phyloP scores from a whole-genome alignment of 2,797 vertebrate species.

The Helostoma temminkii region DNA sequence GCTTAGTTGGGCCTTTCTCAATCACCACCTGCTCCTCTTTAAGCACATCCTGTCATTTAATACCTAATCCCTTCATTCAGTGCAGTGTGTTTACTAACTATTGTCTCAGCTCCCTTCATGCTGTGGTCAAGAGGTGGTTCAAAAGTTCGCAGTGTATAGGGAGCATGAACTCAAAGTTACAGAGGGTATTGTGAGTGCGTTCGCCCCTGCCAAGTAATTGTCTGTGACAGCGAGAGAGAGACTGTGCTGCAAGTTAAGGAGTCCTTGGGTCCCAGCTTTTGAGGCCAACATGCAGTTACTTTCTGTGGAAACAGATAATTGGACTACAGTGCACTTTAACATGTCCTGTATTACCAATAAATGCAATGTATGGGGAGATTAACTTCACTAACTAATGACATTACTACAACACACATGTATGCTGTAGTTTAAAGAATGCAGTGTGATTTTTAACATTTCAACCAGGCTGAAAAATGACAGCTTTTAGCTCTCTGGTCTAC shows the following conservation, averaged over 20 bases:
- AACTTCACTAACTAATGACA: too few relatives aligned
- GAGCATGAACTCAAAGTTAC: slow-evolving; percentile 64
- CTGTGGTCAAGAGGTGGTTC: slow-evolving; percentile 85
- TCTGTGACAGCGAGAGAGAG: slow-evolving; percentile 45
- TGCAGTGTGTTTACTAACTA: slow-evolving; percentile 79
- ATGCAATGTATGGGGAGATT: neutral
- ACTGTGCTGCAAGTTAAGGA: slow-evolving; percentile 42
- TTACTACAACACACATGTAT: neutral
- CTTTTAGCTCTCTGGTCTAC: too few relatives aligned
- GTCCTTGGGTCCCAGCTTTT: slow-evolving; percentile 28
- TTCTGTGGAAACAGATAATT: slow-evolving; percentile 21
- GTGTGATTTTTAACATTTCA: neutral
- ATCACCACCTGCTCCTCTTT: slow-evolving; percentile 82
- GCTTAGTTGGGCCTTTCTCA: slow-evolving; percentile 76
- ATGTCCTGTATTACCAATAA: neutral
- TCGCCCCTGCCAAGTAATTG: slow-evolving; percentile 74
- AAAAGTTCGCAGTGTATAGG: slow-evolving; percentile 81
- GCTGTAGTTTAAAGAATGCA: neutral
- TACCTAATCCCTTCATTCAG: slow-evolving; percentile 86
- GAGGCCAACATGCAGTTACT: slow-evolving; percentile 24
- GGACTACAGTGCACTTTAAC: slow-evolving; percentile 4
- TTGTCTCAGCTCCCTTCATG: slow-evolving; percentile 81
- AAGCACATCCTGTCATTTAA: slow-evolving; percentile 84
- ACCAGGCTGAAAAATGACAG: too few relatives aligned
- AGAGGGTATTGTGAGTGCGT: slow-evolving; percentile 69